Evolutionary conservation across 2,113 vertebrate genomes (phyloP).

Genomic region (Pseudopodoces humilis): DNA sequence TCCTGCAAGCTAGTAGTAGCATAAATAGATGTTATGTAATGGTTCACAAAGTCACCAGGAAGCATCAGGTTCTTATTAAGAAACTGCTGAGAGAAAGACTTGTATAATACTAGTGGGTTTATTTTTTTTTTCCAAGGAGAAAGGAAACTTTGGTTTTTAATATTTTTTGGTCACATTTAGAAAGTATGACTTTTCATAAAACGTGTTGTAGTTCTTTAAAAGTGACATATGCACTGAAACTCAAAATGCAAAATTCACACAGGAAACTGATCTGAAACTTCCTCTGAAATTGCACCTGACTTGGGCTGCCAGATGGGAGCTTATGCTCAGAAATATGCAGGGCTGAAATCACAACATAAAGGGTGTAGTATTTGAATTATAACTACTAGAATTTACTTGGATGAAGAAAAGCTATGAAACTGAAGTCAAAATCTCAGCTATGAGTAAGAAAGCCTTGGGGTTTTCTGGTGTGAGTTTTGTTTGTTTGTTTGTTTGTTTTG

Average conservation of each 20-base stretch:
- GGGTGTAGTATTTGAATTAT: neutral
- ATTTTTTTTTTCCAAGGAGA: neutral
- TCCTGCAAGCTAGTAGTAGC: constrained; percentile 16
- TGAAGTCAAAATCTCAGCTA: neutral
- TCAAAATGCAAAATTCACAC: neutral
- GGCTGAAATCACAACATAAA: neutral
- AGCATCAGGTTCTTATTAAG: constrained; percentile 25
- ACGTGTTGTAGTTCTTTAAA: neutral
- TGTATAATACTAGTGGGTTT: neutral
- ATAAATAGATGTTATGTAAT: constrained; percentile 59
- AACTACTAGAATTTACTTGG: neutral
- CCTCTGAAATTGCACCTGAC: neutral
- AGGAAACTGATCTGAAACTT: neutral
- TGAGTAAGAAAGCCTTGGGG: neutral
- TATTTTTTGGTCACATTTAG: neutral
- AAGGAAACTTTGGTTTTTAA: neutral
- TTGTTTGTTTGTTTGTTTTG: neutral
- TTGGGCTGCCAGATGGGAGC: neutral
- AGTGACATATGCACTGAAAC: neutral
- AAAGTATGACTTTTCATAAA: neutral
- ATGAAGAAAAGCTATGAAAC: neutral
- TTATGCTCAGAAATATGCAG: neutral
- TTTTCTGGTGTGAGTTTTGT: too few species aligned
- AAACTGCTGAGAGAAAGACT: neutral
- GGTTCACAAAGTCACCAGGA: constrained; percentile 20